These are phyloP conservation scores for Euplagia quadripunctaria DNA, from an alignment of 2,888 invertebrate genomes.

Conservation along the genomic window DNA sequence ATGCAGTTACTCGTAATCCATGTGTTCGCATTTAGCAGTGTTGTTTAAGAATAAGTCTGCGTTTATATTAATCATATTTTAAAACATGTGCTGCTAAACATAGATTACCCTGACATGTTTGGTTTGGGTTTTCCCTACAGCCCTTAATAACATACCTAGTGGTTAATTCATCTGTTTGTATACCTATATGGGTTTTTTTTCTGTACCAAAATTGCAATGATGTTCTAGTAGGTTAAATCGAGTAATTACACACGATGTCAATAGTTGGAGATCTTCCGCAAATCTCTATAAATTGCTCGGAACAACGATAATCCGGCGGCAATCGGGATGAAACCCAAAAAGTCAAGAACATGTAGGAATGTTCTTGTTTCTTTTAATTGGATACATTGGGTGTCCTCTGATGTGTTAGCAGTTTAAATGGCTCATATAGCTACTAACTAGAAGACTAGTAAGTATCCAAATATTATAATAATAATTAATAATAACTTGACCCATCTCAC, in stretches of 20 bases:
- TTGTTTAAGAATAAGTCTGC: not conserved
- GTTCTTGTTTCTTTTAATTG: slow-evolving; percentile 66
- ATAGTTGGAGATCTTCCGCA: slow-evolving; percentile 71
- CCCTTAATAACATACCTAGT: too few species aligned
- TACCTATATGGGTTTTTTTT: too few species aligned
- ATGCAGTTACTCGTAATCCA: not conserved
- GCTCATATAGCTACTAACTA: not conserved
- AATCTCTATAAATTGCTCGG: slow-evolving; percentile 81
- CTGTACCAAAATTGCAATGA: too few species aligned
- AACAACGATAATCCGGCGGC: slow-evolving; percentile 79
- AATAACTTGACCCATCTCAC: too few species aligned
- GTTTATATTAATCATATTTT: not conserved
- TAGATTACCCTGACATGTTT: not conserved
- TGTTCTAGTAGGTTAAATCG: too few species aligned
- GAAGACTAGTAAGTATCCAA: not conserved
- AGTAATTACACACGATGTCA: slow-evolving; percentile 23
- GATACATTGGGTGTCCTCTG: not conserved
- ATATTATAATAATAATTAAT: not conserved
- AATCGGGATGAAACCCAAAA: slow-evolving; percentile 58
- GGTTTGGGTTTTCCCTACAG: too few species aligned
- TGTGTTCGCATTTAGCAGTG: not conserved
- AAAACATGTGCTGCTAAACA: not conserved
- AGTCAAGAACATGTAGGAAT: slow-evolving; percentile 63
- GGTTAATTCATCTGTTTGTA: too few species aligned
- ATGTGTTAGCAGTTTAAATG: not conserved